These are phyloP conservation scores for Delichon dasypus DNA, from an alignment of 2,797 vertebrate species.

Conservation along the genomic window DNA sequence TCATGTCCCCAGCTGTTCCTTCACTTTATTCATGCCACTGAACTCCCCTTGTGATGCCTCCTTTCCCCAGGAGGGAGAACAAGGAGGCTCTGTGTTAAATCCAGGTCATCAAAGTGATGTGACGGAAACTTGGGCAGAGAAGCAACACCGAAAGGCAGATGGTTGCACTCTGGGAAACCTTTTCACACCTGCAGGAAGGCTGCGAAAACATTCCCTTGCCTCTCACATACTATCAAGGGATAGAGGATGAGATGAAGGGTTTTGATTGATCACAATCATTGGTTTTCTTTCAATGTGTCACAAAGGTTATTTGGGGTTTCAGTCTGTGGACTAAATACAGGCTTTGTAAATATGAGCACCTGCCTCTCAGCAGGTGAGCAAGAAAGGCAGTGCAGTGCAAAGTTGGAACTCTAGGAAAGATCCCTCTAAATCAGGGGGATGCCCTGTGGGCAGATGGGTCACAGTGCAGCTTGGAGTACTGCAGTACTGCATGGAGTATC, in stretches of 20 bases:
- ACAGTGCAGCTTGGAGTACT: neutral
- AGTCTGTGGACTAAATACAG: neutral
- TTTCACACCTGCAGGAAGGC: neutral
- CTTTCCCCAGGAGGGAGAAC: neutral
- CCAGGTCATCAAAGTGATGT: accelerated
- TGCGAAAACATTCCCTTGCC: neutral
- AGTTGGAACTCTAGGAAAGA: neutral
- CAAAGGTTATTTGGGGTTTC: neutral
- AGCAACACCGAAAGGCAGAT: neutral
- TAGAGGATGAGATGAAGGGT: neutral
- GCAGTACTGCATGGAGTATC: neutral
- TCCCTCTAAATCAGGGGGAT: neutral
- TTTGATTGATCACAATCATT: accelerated
- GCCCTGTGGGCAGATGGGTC: accelerated
- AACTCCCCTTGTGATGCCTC: neutral
- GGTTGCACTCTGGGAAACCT: neutral
- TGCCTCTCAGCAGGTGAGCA: neutral
- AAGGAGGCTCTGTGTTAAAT: neutral
- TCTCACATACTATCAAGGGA: neutral
- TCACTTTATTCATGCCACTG: neutral
- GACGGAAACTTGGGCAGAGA: neutral
- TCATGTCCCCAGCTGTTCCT: accelerated
- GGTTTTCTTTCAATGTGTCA: neutral
- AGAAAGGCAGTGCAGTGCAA: neutral
- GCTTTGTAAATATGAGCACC: neutral